Base-by-base conservation (phyloP, 1,140 invertebrate species). In the Zaprionus capensis region DNA sequence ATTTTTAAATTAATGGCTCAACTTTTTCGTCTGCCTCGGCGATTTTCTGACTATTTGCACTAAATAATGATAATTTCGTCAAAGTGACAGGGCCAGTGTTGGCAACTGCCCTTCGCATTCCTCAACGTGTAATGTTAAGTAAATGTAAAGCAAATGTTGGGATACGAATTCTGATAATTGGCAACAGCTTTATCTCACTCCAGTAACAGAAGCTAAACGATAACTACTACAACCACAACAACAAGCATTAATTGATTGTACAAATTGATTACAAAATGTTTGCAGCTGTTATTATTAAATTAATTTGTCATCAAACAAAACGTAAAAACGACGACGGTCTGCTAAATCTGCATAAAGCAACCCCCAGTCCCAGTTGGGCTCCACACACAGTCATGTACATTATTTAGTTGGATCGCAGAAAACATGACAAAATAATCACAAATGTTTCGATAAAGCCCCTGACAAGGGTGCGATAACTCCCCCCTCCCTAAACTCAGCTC, bases 271-370 rank as follows among this genome's bases (percentile, higher is more conserved):
- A 87, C 85, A 73, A 87, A 84, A 87, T 87, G 84, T 90, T 84
- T 69, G 85, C 84, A 87, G 84, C 85, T 87, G 84, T 87, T 87
- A 87, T 87, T 88, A 90, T 87, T 78, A 88, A 87, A 87, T 87
- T 87, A 87, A 87, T 87, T 84, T 87, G 84, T 87, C 71, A 83
- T 87, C 84, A 87, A 87, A 88, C 83, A 87, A 88, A 86, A 73
- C 62, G 44, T 44, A 31, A 49, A 70, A 70, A 68, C 64, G 53
- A 73, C 64, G 49, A 71, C 58, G 41, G 51, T 56, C 38, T 44
- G 22, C 56, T 22, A 88, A 87, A 88, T 87, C 84, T 88, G 84
- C 84, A 87, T 87, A 88, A 87, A 88, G 71, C 72, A 80, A 70
- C 49, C 38, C 58, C 67, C 66, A 53, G 58, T 68, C 63, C 31